Evolutionary conservation across 2,888 invertebrate species (phyloP), one percentile per base, ranked within the genome.

Genomic region (Aplocera efformata): DNA sequence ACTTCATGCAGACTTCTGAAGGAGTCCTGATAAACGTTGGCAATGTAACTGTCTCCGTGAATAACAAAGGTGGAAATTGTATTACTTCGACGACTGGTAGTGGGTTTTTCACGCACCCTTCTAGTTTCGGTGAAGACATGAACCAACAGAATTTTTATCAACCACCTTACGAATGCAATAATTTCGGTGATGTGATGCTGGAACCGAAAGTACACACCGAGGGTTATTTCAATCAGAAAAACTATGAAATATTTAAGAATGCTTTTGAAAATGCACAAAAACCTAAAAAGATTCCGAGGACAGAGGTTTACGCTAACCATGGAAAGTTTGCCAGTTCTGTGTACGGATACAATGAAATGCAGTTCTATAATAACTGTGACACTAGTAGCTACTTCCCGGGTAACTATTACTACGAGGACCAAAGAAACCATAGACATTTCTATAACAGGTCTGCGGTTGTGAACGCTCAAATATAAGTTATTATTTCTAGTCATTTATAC

Each of bases 41-140:
- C 1, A 94, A 93, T 65, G 93, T 94, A 0, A 93, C 93, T 0
- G 94, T 94, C 0, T 92, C 92, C 35, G 94, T 94, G 8, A 92
- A 92, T 43, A 92, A 92, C 56, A 90, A 90, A 51, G 94, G 93
- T 27, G 94, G 93, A 36, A 93, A 91, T 73, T 91, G 92, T 53
- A 92, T 93, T 24, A 92, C 92, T 1, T 90, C 92, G 2, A 91
- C 90, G 7, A 90, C 88, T 0, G 89, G 89, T 0, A 85, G 80
- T 35, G 89, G 89, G 1, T 89, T 86, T 53, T 86, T 88, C 26
- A 82, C 88, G 1, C 76, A 85, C 48, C 79, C 86, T 1, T 75
- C 82, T 1, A 79, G 72, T 43, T 80, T 77, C 8, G 73, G 74
- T 1, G 82, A 83, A 6, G 79, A 84, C 39, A 36, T 70, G 22